Evolutionary conservation across 1,140 invertebrate species (phyloP).

Genomic region (Heliothis virescens): DNA sequence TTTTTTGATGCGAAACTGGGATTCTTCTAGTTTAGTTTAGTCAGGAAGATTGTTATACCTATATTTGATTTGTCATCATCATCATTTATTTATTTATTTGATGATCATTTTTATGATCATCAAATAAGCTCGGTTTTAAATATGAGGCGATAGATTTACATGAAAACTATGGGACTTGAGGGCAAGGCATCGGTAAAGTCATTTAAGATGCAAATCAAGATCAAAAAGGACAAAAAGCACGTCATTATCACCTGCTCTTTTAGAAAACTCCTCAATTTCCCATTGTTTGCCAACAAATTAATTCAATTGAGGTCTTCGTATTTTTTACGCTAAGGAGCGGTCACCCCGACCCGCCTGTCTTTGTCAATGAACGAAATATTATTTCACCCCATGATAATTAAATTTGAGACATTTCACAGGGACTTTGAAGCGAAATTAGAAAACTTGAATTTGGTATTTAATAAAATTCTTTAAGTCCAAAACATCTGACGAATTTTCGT

Average conservation of each 20-base stretch:
- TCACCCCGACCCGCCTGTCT: constrained; percentile 15
- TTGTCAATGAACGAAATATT: constrained; percentile 17
- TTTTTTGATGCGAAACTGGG: neutral
- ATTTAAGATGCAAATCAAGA: neutral
- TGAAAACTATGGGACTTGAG: no score
- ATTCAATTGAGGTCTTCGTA: neutral
- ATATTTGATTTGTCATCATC: no score
- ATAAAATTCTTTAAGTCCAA: constrained; percentile 56
- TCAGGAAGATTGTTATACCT: no score
- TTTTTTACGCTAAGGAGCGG: constrained; percentile 11
- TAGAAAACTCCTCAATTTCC: neutral
- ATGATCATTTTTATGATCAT: no score
- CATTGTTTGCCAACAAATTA: constrained; percentile 29
- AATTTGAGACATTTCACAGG: constrained; percentile 65
- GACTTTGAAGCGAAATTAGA: constrained; percentile 60
- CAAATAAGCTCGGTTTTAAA: no score
- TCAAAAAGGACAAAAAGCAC: neutral
- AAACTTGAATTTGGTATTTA: constrained; percentile 60
- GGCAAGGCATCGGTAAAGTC: no score
- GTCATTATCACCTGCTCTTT: neutral
- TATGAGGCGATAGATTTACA: no score
- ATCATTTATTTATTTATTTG: no score
- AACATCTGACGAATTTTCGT: constrained; percentile 56
- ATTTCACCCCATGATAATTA: constrained; percentile 60
- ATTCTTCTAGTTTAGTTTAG: no score